Conservation (phyloP, 2,113 vertebrate species). For the Phyllostomus discolor region DNA sequence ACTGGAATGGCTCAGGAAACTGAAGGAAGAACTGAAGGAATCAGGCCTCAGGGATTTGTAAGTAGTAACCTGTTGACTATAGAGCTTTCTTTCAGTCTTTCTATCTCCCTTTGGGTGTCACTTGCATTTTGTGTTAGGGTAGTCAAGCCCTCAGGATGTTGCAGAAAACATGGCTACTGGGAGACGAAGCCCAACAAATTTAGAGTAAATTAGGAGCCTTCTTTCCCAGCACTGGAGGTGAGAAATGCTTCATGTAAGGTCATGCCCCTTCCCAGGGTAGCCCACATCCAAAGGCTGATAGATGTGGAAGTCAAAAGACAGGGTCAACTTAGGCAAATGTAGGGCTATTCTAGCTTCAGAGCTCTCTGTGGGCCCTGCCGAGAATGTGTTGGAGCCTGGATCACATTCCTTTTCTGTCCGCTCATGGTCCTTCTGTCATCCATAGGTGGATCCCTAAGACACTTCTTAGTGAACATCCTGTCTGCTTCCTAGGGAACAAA, state of each 20-base stretch:
- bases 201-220: not conserved
- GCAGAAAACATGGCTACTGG: not conserved
- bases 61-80: not conserved
- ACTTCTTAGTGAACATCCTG: not conserved
- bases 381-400: not conserved
- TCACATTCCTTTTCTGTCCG: not conserved
- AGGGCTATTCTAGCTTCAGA: not conserved
- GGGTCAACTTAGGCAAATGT: not conserved
- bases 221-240: not conserved
- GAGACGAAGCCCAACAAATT: not conserved
- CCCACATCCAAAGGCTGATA: not conserved
- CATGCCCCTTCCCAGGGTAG: not conserved
- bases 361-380: not conserved
- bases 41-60: not conserved
- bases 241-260: not conserved
- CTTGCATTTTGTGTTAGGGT: not conserved
- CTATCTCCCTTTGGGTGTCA: not conserved
- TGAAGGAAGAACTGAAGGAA: not conserved
- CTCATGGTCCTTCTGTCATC: not conserved
- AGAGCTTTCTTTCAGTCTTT: not conserved
- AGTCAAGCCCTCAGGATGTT: not conserved
- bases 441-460: not conserved
- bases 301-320: not conserved
- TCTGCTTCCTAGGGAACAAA: not conserved
- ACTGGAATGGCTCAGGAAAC: not conserved